Evolutionary conservation across 2,113 vertebrate species (phyloP).

Genomic region (Megaleporinus macrocephalus): DNA sequence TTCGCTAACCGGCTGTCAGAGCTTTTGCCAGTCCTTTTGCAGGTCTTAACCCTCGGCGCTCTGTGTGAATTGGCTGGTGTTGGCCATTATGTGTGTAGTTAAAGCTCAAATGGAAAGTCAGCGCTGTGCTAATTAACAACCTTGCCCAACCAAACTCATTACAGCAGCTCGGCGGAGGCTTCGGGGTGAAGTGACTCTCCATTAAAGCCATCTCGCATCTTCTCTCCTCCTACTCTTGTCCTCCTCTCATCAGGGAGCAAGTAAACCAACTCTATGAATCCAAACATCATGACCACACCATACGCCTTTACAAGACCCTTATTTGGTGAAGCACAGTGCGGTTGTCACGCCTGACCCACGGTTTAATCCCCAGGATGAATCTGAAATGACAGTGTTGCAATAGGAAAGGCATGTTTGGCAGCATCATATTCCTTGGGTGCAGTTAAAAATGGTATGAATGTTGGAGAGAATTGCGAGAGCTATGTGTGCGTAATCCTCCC

Average conservation of each 20-base stretch:
- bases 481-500: not conserved
- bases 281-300: not conserved
- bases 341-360: not conserved
- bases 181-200: slow-evolving; percentile 23
- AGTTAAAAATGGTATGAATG: not conserved
- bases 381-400: not conserved
- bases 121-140: slow-evolving; percentile 21
- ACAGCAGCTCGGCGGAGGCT: slow-evolving; percentile 23
- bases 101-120: slow-evolving; percentile 37
- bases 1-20: slow-evolving; percentile 11
- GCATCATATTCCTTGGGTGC: slow-evolving; percentile 1
- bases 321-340: not conserved
- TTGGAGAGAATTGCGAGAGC: not conserved
- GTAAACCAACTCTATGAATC: not conserved
- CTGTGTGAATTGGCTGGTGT: slow-evolving; percentile 24
- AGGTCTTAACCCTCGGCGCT: slow-evolving; percentile 18
- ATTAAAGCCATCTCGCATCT: not conserved
- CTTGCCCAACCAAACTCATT: slow-evolving; percentile 28
- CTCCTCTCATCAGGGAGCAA: not conserved
- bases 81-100: slow-evolving; percentile 21
- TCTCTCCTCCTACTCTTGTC: not conserved
- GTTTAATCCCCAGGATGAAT: not conserved
- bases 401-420: not conserved
- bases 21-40: not conserved
- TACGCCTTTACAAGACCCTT: not conserved